Evolutionary conservation across 2,797 vertebrate genomes (phyloP), one percentile per base, ranked within the genome.

Genomic region (Oryzias sinensis): DNA sequence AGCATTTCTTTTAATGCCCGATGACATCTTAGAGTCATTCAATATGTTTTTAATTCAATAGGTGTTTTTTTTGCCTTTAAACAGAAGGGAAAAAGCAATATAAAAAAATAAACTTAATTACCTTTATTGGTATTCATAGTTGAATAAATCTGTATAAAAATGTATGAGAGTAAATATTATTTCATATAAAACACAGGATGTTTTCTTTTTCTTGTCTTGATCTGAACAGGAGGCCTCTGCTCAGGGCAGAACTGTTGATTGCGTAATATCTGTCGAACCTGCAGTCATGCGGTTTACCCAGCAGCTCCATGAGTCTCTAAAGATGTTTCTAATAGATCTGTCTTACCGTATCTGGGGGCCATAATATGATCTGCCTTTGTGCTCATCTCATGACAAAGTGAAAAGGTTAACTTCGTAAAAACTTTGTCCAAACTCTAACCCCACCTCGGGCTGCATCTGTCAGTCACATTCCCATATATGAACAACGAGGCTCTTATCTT

Each of bases 321-420:
- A 62, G 59, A 65, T 68, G 59, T 43, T 68, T 48, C 40, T 16
- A 14, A 70, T 45, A 65, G 50, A 61, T 63, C 53, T 61, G 42
- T 54, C 49, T 29, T 49, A 16, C 7, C 48, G 29, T 65, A 54
- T 65, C 61, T 72, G 37, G 37, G 37, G 67, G 67, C 54, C 42
- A 22, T 53, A 74, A 70, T 50, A 50, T 61, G 56, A 75, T 65
- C 54, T 15, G 20, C 53, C 53, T 74, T 54, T 52, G 18, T 59
- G 62, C 60, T 71, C 52, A 62, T 73, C 62, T 67, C 7, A 4
- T 62, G 43, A 80, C 1, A 6, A 14, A 49, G 56, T 24, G n/a
- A 65, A 74, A 37, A 62, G 52, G 33, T 66, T 27, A 59, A 67
- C 56, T 57, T 55, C 75, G 65, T 51, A 53, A 27, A 63, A 62